Percentiles rank a stretch among this genome's conserved stretches.
Evolutionary conservation across 2,797 vertebrate species (phyloP).

Genomic region (Leuciscus waleckii): DNA sequence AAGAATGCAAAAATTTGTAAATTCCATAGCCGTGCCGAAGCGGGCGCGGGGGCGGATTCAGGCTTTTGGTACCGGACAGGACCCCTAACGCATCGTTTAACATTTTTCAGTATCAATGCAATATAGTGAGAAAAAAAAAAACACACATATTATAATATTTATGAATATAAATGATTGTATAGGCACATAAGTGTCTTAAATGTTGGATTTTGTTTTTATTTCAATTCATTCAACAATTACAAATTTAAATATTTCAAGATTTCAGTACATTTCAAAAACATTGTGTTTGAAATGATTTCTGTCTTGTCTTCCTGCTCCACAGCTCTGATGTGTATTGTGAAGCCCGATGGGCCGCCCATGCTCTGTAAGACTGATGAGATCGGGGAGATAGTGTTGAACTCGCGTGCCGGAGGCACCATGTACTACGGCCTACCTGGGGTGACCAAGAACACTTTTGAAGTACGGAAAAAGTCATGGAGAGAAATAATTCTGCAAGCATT

Average conservation of each 20-base stretch:
- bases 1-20: neutral
- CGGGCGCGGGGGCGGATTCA: too few relatives aligned
- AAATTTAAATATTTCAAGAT: neutral
- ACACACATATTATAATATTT: neutral
- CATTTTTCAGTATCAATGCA: neutral
- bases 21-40: too few relatives aligned
- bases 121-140: neutral
- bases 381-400: constrained; percentile 95
- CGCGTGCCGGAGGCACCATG: constrained; percentile 91
- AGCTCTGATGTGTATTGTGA: constrained; percentile 97
- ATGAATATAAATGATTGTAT: neutral
- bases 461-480: constrained; percentile 58
- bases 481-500: neutral
- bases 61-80: too few relatives aligned
- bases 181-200: neutral
- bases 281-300: neutral
- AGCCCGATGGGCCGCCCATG: constrained; percentile 90
- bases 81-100: neutral
- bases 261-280: neutral
- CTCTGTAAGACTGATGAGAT: constrained; percentile 98
- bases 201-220: neutral
- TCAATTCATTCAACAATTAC: neutral
- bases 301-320: constrained; percentile 52
- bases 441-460: constrained; percentile 98
- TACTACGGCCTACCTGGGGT: constrained; percentile 95